Evolutionary conservation across 2,113 vertebrate genomes (phyloP).

Genomic region (Prochilodus magdalenae): DNA sequence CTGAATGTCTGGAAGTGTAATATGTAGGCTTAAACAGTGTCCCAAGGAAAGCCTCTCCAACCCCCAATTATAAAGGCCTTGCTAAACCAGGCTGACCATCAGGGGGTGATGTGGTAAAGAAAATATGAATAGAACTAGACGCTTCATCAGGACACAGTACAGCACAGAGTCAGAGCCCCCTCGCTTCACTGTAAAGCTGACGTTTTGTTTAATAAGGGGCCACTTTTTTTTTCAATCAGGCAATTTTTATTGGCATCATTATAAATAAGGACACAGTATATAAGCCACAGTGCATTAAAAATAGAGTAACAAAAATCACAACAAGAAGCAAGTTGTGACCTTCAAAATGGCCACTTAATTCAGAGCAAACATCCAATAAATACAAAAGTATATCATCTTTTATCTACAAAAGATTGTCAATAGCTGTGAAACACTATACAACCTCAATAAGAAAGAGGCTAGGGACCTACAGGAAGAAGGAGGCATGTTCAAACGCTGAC

Average conservation of each 20-base stretch:
- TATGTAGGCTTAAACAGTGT: neutral
- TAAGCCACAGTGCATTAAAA: slow-evolving; percentile 67
- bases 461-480: slow-evolving; percentile 1
- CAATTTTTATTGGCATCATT: slow-evolving; percentile 68
- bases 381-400: slow-evolving; percentile 66
- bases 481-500: slow-evolving; percentile 29
- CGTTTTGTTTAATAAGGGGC: neutral
- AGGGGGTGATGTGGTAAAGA: slow-evolving; percentile 53
- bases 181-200: neutral
- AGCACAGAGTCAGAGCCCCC: neutral
- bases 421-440: slow-evolving; percentile 45
- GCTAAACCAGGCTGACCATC: slow-evolving; percentile 36
- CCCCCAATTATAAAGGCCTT: neutral
- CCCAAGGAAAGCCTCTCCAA: neutral
- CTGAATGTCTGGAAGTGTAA: no score
- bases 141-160: neutral
- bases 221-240: neutral
- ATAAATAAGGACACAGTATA: slow-evolving; percentile 76
- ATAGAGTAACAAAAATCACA: slow-evolving; percentile 52
- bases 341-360: slow-evolving; percentile 47
- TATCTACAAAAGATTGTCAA: slow-evolving; percentile 70
- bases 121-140: neutral
- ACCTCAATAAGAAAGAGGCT: slow-evolving; percentile 10
- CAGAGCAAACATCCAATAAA: slow-evolving; percentile 78
- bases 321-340: slow-evolving; percentile 52